These are phyloP conservation scores for Betta splendens DNA, from an alignment of 2,797 vertebrate genomes.

Conservation along the genomic window DNA sequence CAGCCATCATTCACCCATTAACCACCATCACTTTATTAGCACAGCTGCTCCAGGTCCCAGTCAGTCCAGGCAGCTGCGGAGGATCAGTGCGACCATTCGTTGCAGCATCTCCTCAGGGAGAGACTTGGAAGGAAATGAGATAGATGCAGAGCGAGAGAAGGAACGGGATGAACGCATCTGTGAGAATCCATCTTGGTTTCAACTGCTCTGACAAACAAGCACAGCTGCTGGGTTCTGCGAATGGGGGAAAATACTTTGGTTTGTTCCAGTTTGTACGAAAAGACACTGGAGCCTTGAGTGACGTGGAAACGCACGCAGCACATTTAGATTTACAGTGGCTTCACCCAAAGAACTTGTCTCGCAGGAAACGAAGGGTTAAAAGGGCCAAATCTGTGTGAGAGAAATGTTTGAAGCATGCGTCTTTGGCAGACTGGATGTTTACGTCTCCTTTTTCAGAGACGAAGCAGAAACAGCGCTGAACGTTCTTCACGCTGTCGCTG, in stretches of 20 bases:
- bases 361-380: slow-evolving; percentile 1
- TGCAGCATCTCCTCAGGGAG: slow-evolving; percentile 27
- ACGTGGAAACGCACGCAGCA: slow-evolving; percentile 20
- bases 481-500: slow-evolving; percentile 13
- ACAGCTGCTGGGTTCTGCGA: slow-evolving; percentile 25
- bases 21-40: slow-evolving; percentile 29
- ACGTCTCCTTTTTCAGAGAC: slow-evolving; percentile 20
- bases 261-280: slow-evolving; percentile 22
- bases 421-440: slow-evolving; percentile 1
- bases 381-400: neutral
- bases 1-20: slow-evolving; percentile 23
- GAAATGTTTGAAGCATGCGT: slow-evolving; percentile 7
- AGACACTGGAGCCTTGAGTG: neutral
- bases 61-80: slow-evolving; percentile 65
- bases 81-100: slow-evolving; percentile 44
- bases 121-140: slow-evolving; percentile 40
- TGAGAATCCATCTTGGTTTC: slow-evolving; percentile 42
- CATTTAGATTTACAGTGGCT: neutral
- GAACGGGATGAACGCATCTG: slow-evolving; percentile 65
- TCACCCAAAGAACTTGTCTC: slow-evolving; percentile 10
- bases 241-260: neutral
- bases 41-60: slow-evolving; percentile 65
- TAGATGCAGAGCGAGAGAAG: slow-evolving; percentile 18
- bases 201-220: slow-evolving; percentile 47
- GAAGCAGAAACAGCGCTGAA: slow-evolving; percentile 8